Conservation (phyloP, 2,888 invertebrate genomes). For the Junonia oenone region DNA sequence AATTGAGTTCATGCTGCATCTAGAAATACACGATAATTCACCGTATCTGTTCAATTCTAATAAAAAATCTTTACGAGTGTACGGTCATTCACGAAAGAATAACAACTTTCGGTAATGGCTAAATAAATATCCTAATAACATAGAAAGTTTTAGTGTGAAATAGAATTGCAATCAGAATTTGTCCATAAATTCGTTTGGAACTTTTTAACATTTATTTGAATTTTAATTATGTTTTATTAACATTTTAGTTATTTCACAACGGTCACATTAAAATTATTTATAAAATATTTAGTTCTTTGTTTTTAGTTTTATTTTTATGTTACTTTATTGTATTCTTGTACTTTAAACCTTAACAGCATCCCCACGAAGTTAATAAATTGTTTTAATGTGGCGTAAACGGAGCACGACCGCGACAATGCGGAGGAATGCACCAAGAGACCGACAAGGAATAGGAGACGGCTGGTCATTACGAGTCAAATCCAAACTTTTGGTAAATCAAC, state of each 20-base stretch:
- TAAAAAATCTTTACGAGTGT: neutral
- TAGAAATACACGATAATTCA: slow-evolving; percentile 11
- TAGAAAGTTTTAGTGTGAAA: no score
- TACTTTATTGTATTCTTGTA: neutral
- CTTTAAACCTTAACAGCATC: neutral
- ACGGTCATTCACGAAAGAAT: neutral
- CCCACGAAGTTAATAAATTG: slow-evolving; percentile 26
- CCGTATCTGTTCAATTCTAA: neutral
- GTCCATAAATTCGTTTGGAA: no score
- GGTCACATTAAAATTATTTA: no score
- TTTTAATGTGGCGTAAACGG: slow-evolving; percentile 39
- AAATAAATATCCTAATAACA: no score
- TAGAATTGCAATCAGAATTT: no score
- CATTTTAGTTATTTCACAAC: no score
- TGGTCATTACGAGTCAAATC: neutral
- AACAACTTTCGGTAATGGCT: no score
- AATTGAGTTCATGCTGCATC: neutral
- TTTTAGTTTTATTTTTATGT: no score
- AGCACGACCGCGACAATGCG: slow-evolving; percentile 50
- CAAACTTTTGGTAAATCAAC: neutral
- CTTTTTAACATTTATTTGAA: no score
- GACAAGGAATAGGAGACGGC: slow-evolving; percentile 1
- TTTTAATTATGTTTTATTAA: no score
- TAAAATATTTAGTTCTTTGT: no score
- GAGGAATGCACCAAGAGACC: slow-evolving; percentile 44